Conservation (phyloP, 2,888 invertebrate species). For the Sesia bembeciformis region DNA sequence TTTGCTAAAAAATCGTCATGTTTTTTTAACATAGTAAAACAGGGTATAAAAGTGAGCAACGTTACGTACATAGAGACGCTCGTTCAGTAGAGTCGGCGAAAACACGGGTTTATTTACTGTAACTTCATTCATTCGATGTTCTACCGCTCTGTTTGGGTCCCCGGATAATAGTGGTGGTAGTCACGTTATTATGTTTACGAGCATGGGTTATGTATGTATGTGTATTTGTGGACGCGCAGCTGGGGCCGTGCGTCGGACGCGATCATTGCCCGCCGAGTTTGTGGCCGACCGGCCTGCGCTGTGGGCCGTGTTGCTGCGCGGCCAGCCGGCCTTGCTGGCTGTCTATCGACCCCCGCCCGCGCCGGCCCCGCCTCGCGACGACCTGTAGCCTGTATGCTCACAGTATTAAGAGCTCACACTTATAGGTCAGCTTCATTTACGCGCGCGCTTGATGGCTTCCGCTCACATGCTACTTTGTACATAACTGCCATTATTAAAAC, state of each 20-base stretch:
- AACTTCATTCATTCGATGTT: no score
- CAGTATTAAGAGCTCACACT: background rate
- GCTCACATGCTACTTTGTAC: no score
- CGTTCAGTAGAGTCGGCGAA: no score
- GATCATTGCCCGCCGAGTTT: slow-evolving; percentile 27
- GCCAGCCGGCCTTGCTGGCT: slow-evolving; percentile 21
- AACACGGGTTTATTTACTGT: no score
- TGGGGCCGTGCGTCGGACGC: slow-evolving; percentile 35
- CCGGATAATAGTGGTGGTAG: no score
- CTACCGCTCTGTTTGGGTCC: no score
- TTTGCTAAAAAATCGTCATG: no score
- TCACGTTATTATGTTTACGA: background rate
- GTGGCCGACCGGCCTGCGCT: slow-evolving; percentile 43
- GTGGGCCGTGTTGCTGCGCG: slow-evolving; percentile 31
- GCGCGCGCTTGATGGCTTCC: no score
- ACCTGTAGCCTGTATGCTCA: slow-evolving; percentile 25
- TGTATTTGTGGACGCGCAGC: slow-evolving; percentile 22
- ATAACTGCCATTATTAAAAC: no score
- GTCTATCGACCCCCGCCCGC: slow-evolving; percentile 18
- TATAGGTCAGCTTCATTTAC: background rate
- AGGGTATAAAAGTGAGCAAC: no score
- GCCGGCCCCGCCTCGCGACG: slow-evolving; percentile 21
- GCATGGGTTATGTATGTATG: slow-evolving; percentile 7
- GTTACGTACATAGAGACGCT: no score
- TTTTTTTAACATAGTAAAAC: no score